phyloP scores from a whole-genome alignment of 2,113 vertebrate species.

The Cathartes aura region DNA sequence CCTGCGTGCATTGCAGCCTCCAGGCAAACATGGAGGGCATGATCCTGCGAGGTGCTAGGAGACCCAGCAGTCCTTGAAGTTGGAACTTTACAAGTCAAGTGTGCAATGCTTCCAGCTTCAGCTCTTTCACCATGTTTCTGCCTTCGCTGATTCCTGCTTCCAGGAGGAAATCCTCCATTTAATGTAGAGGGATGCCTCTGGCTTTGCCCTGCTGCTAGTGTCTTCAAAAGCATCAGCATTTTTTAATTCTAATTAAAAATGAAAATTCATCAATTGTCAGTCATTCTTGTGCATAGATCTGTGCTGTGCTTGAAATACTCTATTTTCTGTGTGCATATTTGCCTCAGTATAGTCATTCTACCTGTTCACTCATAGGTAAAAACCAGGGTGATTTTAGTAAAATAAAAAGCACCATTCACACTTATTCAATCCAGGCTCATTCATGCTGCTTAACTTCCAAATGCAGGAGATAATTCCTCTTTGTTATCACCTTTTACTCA shows the following conservation, averaged over 20 bases:
- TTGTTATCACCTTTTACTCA: background rate
- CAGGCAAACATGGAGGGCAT: background rate
- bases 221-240: background rate
- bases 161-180: background rate
- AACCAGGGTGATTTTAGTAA: background rate
- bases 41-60: background rate
- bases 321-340: background rate
- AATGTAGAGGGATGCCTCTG: background rate
- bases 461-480: background rate
- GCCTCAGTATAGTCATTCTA: background rate
- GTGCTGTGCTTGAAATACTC: background rate
- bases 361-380: background rate
- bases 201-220: background rate
- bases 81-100: background rate
- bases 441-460: background rate
- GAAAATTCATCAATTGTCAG: background rate
- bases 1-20: background rate
- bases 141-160: background rate
- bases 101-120: background rate
- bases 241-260: background rate
- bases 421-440: background rate
- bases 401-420: background rate
- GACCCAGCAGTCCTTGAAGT: background rate
- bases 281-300: background rate
- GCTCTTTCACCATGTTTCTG: background rate